phyloP scores from a whole-genome alignment of 2,797 vertebrate genomes.

The Enteromius viviparus region DNA sequence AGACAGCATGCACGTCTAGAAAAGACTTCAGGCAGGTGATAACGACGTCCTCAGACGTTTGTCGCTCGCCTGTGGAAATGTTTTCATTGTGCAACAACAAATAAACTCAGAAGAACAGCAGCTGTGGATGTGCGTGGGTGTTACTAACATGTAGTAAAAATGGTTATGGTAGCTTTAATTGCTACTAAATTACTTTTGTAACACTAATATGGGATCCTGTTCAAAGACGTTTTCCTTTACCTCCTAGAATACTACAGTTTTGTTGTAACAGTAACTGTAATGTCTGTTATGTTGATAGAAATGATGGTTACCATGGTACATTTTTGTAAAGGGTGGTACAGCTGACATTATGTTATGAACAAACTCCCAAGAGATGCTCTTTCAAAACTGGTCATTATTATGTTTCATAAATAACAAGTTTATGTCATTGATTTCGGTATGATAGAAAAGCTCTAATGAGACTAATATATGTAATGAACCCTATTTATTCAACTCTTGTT shows the following conservation, averaged over 20 bases:
- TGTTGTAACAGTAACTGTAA: neutral
- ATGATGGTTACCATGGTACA: neutral
- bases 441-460: neutral
- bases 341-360: neutral
- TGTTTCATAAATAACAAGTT: neutral
- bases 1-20: neutral
- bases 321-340: conserved; percentile 8
- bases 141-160: neutral
- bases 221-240: neutral
- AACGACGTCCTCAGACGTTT: neutral
- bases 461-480: neutral
- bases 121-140: neutral
- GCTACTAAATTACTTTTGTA: neutral
- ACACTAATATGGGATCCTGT: neutral
- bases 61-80: neutral
- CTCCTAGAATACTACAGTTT: neutral
- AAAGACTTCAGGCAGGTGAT: conserved; percentile 17
- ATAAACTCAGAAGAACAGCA: neutral
- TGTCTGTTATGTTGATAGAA: neutral
- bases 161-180: neutral
- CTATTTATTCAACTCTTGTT: neutral
- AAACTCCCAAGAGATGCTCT: neutral
- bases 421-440: neutral
- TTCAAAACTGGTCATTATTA: neutral
- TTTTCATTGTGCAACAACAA: conserved; percentile 8